Conservation (phyloP, 2,797 vertebrate genomes). For the Mormyrops boulengeri region DNA sequence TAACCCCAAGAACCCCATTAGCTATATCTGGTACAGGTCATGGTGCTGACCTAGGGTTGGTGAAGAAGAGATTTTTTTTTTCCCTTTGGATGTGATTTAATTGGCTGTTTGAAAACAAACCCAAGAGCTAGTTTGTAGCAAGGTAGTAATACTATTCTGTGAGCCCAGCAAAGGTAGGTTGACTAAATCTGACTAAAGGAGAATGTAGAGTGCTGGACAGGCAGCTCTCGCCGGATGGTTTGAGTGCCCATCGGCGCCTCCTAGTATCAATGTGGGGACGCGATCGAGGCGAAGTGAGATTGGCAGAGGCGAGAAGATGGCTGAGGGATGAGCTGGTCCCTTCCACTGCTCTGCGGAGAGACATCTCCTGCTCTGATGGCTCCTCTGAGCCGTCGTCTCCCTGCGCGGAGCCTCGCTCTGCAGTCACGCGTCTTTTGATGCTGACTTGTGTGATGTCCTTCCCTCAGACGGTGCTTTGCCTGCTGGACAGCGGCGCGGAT, state of each 20-base stretch:
- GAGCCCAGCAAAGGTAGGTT: neutral
- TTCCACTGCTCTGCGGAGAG: neutral
- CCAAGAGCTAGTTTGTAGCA: neutral
- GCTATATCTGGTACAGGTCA: neutral
- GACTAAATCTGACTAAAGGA: neutral
- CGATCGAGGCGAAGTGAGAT: neutral
- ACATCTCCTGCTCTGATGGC: neutral
- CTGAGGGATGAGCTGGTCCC: neutral
- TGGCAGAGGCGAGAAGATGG: neutral
- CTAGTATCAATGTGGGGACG: neutral
- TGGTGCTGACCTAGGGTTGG: neutral
- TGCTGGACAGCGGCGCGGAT: slow-evolving; percentile 93
- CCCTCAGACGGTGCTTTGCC: slow-evolving; percentile 82
- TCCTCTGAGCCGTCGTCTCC: neutral
- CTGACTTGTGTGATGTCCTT: slow-evolving; percentile 12
- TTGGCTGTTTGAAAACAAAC: neutral
- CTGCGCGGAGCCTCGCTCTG: neutral
- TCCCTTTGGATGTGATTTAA: neutral
- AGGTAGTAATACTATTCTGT: neutral
- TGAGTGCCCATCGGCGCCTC: neutral
- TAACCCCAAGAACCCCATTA: neutral
- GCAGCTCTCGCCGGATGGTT: neutral
- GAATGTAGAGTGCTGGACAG: neutral
- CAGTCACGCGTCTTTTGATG: too few species aligned
- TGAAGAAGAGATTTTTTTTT: neutral